A percentile compares a stretch with the other conserved stretches of the same genome.
Conservation (phyloP, 2,797 vertebrate genomes). For the Coregonus ussuriensis region DNA sequence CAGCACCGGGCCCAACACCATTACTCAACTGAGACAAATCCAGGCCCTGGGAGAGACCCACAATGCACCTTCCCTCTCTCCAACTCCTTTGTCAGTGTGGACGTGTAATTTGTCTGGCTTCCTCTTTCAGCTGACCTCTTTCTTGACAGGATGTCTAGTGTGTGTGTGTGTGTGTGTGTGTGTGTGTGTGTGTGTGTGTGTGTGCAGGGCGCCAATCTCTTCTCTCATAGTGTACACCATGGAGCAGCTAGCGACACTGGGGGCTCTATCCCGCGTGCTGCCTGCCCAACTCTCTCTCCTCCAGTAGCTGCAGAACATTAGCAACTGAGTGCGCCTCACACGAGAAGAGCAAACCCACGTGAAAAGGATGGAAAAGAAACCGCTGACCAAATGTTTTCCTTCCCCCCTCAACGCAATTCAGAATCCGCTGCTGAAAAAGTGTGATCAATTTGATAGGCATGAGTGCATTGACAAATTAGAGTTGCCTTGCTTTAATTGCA, state of each 20-base stretch:
- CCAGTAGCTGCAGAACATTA: conserved; percentile 56
- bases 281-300: neutral
- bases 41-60: conserved; percentile 47
- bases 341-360: conserved; percentile 7
- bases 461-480: conserved; percentile 67
- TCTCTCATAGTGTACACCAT: conserved; percentile 44
- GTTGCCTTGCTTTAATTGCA: conserved; percentile 69
- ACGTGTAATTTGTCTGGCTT: conserved; percentile 67
- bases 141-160: conserved; percentile 51
- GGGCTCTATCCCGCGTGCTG: conserved; percentile 36
- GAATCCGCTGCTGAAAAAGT: conserved; percentile 33
- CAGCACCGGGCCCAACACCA: conserved; percentile 33
- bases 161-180: conserved; percentile 37
- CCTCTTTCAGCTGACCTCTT: conserved; percentile 58
- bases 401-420: conserved; percentile 12
- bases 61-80: conserved; percentile 34
- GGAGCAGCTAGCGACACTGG: conserved; percentile 21
- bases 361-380: conserved; percentile 51
- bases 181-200: conserved; percentile 21
- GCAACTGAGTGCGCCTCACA: conserved; percentile 47
- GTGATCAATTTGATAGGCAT: conserved; percentile 69
- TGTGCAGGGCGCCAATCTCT: conserved; percentile 33
- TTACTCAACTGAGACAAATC: conserved; percentile 68
- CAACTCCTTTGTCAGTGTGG: conserved; percentile 49
- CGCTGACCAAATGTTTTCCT: conserved; percentile 45